Evolutionary conservation across 2,888 invertebrate genomes (phyloP), one percentile per base, ranked within the genome.

Genomic region (Mythimna impura): DNA sequence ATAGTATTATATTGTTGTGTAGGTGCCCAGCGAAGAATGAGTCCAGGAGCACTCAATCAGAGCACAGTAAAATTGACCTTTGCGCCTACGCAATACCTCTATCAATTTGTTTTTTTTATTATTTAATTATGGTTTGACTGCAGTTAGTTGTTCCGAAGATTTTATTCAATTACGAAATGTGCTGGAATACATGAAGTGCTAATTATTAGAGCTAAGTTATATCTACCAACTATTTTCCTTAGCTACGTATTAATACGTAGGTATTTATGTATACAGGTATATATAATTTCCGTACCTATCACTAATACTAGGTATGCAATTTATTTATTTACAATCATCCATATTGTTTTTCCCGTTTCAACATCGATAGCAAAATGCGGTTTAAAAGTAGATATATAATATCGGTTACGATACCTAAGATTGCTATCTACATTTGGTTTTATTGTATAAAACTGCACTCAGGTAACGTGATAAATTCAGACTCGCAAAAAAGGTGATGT

Each of bases 11-110:
- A 40, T 71, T 66, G 57, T 61, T 80, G 70, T 78, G 76, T 83
- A 77, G 83, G 78, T 80, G 76, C 66, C 50, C 3, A n/a, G 30
- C 20, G 52, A 68, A 81, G 76, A 60, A 79, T 76, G 67, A 72
- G 62, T 22, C 66, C 63, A 64, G 47, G 66, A 36, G 60, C 20
- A 66, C 40, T 67, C 66, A 78, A 67, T 73, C 55, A 55, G 68
- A 43, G 40, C 12, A 36, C 22, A 68, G 36, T 36, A 30, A 30
- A 30, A 3, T 58, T 70, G 80, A 80, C 79, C 80, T 80, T 73
- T 80, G 70, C 80, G 52, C 80, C 80, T 62, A 83, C 70, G 67
- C 80, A 14, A 10, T n/a, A 62, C 30, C 25, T 79, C 40, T 58
- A 54, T 50, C 57, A 78, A 82, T 83, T 66, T 62, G 30, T 34